Evolutionary conservation across 2,888 invertebrate genomes (phyloP).

Genomic region (Dexiosoma caninum): DNA sequence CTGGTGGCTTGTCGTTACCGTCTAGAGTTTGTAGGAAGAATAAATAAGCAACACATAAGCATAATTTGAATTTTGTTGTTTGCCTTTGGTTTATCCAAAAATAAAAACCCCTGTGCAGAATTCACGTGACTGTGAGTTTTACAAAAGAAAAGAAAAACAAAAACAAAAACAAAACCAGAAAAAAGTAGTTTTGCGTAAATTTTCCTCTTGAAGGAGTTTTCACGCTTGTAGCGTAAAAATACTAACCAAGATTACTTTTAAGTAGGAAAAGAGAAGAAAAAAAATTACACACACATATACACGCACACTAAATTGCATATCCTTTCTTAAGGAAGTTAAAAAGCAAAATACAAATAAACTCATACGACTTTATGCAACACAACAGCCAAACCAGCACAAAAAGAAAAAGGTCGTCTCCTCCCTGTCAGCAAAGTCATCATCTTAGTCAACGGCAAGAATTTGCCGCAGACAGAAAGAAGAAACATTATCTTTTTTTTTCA

Average conservation of each 20-base stretch:
- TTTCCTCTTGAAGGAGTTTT: conserved; percentile 65
- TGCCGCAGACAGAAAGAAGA: conserved; percentile 15
- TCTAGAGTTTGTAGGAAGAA: not conserved
- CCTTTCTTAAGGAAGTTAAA: conserved; percentile 25
- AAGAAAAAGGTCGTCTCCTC: conserved; percentile 23
- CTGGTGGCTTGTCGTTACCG: conserved; percentile 16
- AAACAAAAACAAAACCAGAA: no score
- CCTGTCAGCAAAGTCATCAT: conserved; percentile 58
- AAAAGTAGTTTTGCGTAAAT: conserved; percentile 55
- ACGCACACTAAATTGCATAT: conserved; percentile 56
- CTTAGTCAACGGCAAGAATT: conserved; percentile 17
- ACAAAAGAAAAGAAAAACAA: not conserved
- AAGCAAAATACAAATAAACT: conserved; percentile 20
- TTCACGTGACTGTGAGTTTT: conserved; percentile 39
- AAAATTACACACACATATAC: conserved; percentile 29
- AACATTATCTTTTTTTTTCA: conserved; percentile 1
- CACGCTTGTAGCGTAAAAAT: conserved; percentile 63
- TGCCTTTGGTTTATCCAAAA: not conserved
- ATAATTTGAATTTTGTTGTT: conserved; percentile 61
- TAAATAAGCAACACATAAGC: conserved; percentile 33
- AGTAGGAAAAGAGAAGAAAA: not conserved
- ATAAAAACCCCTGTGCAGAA: conserved; percentile 36
- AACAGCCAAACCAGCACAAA: conserved; percentile 5
- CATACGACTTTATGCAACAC: conserved; percentile 14
- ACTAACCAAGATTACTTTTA: conserved; percentile 46